phyloP scores from a whole-genome alignment of 2,113 vertebrate species.

The Toxostoma redivivum region DNA sequence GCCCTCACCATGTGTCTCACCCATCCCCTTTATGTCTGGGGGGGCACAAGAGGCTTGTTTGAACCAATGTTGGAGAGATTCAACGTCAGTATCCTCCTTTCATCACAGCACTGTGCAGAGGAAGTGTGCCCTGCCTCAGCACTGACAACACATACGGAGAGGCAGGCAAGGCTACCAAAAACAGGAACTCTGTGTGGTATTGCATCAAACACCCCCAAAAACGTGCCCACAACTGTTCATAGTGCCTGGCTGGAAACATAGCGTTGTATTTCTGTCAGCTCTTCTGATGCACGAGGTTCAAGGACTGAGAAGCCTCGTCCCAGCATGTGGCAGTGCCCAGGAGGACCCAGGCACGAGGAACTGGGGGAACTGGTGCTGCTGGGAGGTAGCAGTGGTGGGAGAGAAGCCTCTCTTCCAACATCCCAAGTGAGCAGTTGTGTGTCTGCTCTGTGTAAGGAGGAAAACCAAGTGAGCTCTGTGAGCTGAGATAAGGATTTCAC shows the following conservation, averaged over 20 bases:
- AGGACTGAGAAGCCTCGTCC: neutral
- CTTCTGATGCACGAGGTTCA: neutral
- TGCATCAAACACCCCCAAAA: neutral
- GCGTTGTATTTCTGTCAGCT: neutral
- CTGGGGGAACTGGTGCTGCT: neutral
- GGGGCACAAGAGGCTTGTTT: neutral
- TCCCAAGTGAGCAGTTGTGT: neutral
- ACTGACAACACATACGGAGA: rapidly evolving
- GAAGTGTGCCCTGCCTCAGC: neutral
- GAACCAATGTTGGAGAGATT: neutral
- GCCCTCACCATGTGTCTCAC: neutral
- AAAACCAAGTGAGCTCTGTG: neutral
- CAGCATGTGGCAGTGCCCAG: rapidly evolving
- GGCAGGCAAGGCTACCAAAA: neutral
- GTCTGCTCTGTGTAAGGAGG: neutral
- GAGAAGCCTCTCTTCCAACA: neutral
- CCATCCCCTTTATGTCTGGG: neutral
- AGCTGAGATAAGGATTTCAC: neutral
- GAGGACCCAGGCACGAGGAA: rapidly evolving
- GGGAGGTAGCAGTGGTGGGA: neutral
- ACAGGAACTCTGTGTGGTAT: neutral
- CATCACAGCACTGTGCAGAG: neutral
- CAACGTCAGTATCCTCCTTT: neutral
- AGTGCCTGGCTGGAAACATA: neutral
- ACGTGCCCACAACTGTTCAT: neutral